Percentiles rank a stretch among this genome's conserved stretches.
Evolutionary conservation across 2,797 vertebrate genomes (phyloP).

Genomic region (Pogonophryne albipinna): DNA sequence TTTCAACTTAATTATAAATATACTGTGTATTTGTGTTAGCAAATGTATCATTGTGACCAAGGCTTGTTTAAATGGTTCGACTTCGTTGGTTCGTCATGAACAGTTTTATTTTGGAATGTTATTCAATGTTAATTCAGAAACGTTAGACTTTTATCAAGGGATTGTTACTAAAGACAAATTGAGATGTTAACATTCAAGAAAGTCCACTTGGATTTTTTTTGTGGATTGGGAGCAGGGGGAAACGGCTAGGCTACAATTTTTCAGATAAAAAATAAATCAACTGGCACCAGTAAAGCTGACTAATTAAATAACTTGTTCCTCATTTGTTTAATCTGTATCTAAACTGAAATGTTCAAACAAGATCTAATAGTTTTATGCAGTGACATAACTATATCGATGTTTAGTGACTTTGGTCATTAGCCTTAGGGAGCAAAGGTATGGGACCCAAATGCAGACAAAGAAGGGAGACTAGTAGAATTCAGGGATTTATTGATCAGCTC

Average conservation of each 20-base stretch:
- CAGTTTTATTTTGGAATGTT: background rate
- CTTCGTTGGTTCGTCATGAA: background rate
- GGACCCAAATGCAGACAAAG: background rate
- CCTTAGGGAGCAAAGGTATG: background rate
- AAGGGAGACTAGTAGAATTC: background rate
- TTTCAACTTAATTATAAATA: background rate
- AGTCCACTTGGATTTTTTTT: background rate
- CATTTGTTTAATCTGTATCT: background rate
- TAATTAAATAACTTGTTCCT: background rate
- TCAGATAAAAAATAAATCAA: background rate
- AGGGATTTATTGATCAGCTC: background rate
- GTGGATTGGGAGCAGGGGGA: background rate
- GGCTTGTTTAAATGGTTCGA: background rate
- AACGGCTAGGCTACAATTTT: background rate
- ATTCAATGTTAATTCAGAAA: background rate
- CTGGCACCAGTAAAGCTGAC: background rate
- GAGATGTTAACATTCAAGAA: constrained; percentile 1
- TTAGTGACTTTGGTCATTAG: background rate
- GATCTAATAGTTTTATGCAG: too few relatives aligned
- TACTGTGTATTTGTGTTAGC: too few relatives aligned
- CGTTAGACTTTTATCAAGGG: background rate
- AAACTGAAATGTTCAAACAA: background rate
- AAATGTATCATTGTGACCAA: background rate
- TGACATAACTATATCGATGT: too few relatives aligned
- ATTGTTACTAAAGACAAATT: background rate